A percentile compares a stretch with the other conserved stretches of the same genome.
Conservation (phyloP, 2,113 vertebrate genomes). For the Crypturellus undulatus region DNA sequence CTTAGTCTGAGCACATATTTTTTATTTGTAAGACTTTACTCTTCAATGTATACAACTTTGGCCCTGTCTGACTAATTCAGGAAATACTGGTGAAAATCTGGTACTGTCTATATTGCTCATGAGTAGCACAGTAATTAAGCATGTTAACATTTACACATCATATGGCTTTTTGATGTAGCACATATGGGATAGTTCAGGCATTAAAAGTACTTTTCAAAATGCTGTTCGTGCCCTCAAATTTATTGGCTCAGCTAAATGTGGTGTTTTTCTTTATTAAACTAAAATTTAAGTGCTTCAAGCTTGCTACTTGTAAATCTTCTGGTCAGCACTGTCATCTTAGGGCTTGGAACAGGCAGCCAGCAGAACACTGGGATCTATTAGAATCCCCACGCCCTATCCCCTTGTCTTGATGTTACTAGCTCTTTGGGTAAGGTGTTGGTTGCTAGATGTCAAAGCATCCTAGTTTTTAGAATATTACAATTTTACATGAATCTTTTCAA, state of each 20-base stretch:
- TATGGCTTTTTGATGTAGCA: neutral
- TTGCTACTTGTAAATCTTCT: neutral
- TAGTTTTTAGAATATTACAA: neutral
- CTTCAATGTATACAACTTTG: neutral
- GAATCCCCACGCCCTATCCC: rapidly evolving
- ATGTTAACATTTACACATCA: neutral
- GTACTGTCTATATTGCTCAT: neutral
- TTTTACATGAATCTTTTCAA: neutral
- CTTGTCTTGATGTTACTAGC: neutral
- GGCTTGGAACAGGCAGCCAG: neutral
- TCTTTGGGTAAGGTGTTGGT: neutral
- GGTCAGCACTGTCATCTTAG: neutral
- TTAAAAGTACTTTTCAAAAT: neutral
- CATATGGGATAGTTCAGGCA: neutral
- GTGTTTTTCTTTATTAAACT: neutral
- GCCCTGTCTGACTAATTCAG: neutral
- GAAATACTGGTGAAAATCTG: neutral
- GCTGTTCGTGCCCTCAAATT: neutral
- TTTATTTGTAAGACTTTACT: neutral
- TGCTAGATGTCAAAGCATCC: neutral
- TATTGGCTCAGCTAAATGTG: neutral
- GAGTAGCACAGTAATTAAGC: neutral
- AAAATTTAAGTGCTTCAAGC: rapidly evolving
- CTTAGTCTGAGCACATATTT: neutral
- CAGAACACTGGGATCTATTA: neutral